Evolutionary conservation across 2,888 invertebrate genomes (phyloP).

Genomic region (Leucophora obtusa): DNA sequence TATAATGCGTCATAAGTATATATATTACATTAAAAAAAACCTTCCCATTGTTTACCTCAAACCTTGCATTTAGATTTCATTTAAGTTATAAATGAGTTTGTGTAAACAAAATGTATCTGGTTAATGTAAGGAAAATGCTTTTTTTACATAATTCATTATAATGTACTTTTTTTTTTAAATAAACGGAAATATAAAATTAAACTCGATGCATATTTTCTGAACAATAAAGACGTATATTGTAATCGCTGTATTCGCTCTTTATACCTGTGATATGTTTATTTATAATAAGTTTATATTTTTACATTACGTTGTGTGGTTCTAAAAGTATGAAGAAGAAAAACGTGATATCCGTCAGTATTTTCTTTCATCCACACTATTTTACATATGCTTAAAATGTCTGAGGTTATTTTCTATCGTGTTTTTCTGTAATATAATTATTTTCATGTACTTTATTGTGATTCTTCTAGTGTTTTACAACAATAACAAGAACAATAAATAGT

Average conservation of each 20-base stretch:
- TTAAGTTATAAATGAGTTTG: background rate
- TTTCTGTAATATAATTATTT: constrained; percentile 43
- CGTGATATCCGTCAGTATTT: constrained; percentile 50
- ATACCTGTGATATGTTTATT: background rate
- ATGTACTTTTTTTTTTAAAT: background rate
- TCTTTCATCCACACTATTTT: background rate
- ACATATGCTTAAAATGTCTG: constrained; percentile 4
- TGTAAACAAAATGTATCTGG: background rate
- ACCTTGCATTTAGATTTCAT: background rate
- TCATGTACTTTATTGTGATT: constrained; percentile 47
- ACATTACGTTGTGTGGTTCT: constrained; percentile 13
- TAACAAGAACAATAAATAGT: constrained; percentile 14
- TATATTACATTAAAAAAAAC: background rate
- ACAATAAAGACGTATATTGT: background rate
- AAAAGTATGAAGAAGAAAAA: constrained; percentile 25
- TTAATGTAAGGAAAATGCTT: background rate
- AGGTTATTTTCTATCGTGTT: background rate
- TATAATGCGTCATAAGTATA: background rate
- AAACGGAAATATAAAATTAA: constrained; percentile 6
- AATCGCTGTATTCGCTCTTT: background rate
- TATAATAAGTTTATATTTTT: background rate
- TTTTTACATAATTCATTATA: constrained; percentile 3
- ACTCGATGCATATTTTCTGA: background rate
- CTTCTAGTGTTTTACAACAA: constrained; percentile 40
- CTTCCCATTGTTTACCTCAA: background rate